A percentile compares a stretch with the other conserved stretches of the same genome.
Evolutionary conservation across 2,888 invertebrate species (phyloP).

Genomic region (Lithosia quadra): DNA sequence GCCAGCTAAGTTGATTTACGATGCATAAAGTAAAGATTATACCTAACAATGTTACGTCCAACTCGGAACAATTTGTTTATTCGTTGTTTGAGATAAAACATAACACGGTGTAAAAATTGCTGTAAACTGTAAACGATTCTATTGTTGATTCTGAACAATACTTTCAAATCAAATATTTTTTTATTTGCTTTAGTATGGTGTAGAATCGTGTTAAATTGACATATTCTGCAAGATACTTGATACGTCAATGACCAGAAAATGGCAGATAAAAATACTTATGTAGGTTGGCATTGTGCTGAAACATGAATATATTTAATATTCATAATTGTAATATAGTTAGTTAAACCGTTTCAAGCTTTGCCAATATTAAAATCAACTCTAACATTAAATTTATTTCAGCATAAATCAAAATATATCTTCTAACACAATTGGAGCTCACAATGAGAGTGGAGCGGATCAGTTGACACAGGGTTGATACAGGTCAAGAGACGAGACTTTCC

Average conservation of each 20-base stretch:
- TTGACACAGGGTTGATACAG: constrained; percentile 23
- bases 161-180: not conserved
- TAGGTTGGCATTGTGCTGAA: too few species aligned
- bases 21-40: constrained; percentile 5
- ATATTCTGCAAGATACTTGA: not conserved
- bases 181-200: not conserved
- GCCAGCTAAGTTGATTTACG: constrained; percentile 3
- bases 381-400: not conserved
- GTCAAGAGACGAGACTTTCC: constrained; percentile 15
- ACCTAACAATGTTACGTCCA: constrained; percentile 4
- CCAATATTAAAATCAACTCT: not conserved
- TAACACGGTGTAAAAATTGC: constrained; percentile 8
- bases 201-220: not conserved
- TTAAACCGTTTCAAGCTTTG: not conserved
- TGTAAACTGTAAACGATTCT: not conserved
- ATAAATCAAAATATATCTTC: not conserved
- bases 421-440: constrained; percentile 14
- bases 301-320: not conserved
- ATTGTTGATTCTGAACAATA: constrained; percentile 1
- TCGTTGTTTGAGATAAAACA: constrained; percentile 10
- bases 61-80: constrained; percentile 7
- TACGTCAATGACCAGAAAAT: not conserved
- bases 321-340: not conserved
- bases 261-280: too few species aligned
- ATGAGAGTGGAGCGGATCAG: constrained; percentile 10